Conservation (phyloP, 2,888 invertebrate species). For the Oxycera nigricornis region DNA sequence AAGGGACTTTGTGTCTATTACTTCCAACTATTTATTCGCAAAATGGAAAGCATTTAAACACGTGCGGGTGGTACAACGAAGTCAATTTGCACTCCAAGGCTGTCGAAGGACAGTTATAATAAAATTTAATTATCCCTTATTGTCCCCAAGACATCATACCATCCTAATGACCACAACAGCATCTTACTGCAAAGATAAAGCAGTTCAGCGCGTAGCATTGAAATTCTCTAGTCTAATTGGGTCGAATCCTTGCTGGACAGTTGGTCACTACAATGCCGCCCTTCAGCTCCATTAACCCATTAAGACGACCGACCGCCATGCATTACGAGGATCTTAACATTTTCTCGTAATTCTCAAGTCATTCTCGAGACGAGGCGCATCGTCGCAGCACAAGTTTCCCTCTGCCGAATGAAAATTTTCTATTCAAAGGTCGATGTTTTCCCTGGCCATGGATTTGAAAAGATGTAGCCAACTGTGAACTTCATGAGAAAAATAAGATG, state of each 20-base stretch:
- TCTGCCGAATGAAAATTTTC: background rate
- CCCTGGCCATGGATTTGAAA: background rate
- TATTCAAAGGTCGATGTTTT: background rate
- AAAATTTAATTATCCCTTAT: background rate
- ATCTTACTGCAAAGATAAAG: no score
- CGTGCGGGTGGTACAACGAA: no score
- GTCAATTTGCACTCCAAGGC: no score
- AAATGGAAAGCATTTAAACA: no score
- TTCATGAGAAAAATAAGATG: constrained; percentile 5
- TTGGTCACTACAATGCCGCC: background rate
- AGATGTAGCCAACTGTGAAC: constrained; percentile 21
- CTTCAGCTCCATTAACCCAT: constrained; percentile 12
- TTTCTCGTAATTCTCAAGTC: background rate
- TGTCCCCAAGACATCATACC: no score
- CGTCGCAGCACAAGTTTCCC: background rate
- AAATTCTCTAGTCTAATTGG: constrained; percentile 17
- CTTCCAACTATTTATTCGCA: no score
- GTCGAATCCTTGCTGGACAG: constrained; percentile 27
- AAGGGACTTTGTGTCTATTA: no score
- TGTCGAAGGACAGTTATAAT: background rate
- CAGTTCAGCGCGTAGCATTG: background rate
- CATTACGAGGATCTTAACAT: no score
- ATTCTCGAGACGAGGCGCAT: background rate
- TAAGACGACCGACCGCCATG: background rate
- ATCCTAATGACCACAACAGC: no score